Evolutionary conservation across 2,888 invertebrate genomes (phyloP).

Genomic region (Napeogenes inachia): DNA sequence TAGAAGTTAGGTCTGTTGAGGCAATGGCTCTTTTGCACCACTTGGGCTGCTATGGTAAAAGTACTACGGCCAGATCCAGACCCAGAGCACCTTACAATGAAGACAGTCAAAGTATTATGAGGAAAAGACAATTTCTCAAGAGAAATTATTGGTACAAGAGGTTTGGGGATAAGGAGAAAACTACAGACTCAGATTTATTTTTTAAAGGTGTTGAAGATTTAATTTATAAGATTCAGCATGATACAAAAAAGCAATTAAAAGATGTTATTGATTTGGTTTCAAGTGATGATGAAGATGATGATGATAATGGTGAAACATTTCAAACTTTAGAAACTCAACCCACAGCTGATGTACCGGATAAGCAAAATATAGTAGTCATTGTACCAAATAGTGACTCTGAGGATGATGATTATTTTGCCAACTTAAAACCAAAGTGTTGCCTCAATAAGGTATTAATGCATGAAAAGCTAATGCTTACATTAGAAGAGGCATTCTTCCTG

Average conservation of each 20-base stretch:
- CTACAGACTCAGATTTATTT: constrained; percentile 44
- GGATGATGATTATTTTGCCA: constrained; percentile 78
- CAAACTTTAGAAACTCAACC: constrained; percentile 31
- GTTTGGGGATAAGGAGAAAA: constrained; percentile 44
- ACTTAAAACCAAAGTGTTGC: constrained; percentile 78
- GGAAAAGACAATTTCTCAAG: constrained; percentile 78
- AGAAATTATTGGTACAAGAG: constrained; percentile 76
- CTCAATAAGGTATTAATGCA: constrained; percentile 76
- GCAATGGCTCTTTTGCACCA: constrained; percentile 80
- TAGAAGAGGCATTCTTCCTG: constrained; percentile 88
- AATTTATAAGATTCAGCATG: constrained; percentile 48
- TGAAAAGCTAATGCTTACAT: constrained; percentile 82
- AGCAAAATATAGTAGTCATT: constrained; percentile 72
- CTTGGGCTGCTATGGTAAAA: constrained; percentile 88
- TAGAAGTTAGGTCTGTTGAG: constrained; percentile 78
- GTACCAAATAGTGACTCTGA: constrained; percentile 82
- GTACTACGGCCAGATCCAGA: constrained; percentile 78
- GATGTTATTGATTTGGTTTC: constrained; percentile 70
- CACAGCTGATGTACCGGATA: constrained; percentile 35
- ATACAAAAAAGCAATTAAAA: constrained; percentile 43
- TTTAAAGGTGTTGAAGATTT: constrained; percentile 54
- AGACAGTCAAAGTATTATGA: constrained; percentile 66
- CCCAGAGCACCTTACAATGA: constrained; percentile 63
- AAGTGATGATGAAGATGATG: constrained; percentile 54
- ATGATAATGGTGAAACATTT: constrained; percentile 39